Evolutionary conservation across 2,113 vertebrate genomes (phyloP).

Genomic region (Labeo rohita): DNA sequence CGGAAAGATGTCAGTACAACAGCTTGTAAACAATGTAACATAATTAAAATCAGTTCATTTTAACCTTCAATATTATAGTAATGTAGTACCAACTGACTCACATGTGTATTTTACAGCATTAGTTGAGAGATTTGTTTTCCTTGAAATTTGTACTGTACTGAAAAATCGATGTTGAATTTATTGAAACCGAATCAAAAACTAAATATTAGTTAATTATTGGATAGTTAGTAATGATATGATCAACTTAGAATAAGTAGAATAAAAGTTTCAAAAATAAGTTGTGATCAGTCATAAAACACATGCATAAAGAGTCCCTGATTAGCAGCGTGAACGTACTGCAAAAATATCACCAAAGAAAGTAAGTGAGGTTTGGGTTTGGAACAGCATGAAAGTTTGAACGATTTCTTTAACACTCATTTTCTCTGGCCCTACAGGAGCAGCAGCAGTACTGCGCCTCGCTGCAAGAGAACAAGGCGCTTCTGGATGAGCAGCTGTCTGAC

Average conservation of each 20-base stretch:
- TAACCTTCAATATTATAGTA: too few species aligned
- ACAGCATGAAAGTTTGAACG: background rate
- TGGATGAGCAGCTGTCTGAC: constrained; percentile 83
- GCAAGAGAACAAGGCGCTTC: constrained; percentile 82
- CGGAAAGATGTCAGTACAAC: too few species aligned
- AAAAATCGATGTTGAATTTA: too few species aligned
- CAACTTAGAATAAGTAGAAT: background rate
- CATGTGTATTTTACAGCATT: too few species aligned
- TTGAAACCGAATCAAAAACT: too few species aligned
- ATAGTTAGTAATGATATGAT: background rate
- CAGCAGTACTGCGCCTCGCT: constrained; percentile 79
- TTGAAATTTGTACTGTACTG: too few species aligned
- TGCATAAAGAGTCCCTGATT: background rate
- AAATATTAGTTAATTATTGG: background rate
- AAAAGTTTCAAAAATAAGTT: background rate
- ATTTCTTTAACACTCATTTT: background rate
- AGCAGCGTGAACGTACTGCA: background rate
- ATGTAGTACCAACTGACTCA: too few species aligned
- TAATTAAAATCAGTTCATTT: too few species aligned
- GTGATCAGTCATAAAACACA: background rate
- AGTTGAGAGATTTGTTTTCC: too few species aligned
- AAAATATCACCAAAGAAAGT: background rate
- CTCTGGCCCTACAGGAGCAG: constrained; percentile 80
- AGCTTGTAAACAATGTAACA: too few species aligned
- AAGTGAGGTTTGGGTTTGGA: background rate